phyloP scores from a whole-genome alignment of 1,140 invertebrate genomes.

The Alviniconcha marisindica region DNA sequence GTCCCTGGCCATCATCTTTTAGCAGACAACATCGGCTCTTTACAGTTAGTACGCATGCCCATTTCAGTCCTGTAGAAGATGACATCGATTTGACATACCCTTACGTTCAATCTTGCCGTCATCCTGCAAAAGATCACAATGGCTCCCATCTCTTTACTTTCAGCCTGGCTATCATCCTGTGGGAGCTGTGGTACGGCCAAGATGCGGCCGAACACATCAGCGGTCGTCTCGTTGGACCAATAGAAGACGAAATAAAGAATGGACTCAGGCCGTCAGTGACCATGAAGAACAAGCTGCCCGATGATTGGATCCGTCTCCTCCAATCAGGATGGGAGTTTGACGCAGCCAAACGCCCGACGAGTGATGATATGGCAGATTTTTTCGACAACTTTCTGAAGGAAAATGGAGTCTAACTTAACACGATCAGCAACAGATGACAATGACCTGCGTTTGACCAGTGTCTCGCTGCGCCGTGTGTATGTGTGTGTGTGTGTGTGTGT shows the following conservation, averaged over 20 bases:
- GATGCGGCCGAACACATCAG: conserved; percentile 61
- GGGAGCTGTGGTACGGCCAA: conserved; percentile 70
- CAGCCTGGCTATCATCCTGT: conserved; percentile 62
- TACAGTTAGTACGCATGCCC: neutral
- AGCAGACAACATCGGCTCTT: neutral
- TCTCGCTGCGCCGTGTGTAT: too few relatives aligned
- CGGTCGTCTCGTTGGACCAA: conserved; percentile 15
- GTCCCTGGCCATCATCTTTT: too few relatives aligned
- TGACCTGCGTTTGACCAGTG: too few relatives aligned
- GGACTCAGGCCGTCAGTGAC: conserved; percentile 55
- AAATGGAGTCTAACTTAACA: neutral
- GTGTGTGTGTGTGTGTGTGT: neutral
- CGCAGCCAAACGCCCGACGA: conserved; percentile 40
- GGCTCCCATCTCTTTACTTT: neutral
- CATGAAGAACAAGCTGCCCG: conserved; percentile 43
- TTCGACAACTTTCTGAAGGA: conserved; percentile 36
- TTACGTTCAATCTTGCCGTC: neutral
- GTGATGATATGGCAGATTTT: conserved; percentile 27
- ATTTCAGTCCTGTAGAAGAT: neutral
- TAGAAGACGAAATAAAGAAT: conserved; percentile 46
- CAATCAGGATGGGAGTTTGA: conserved; percentile 51
- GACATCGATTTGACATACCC: neutral
- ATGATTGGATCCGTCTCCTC: conserved; percentile 43
- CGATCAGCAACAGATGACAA: neutral
- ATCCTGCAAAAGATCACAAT: too few relatives aligned